Percentiles rank a stretch among this genome's conserved stretches.
phyloP scores from a whole-genome alignment of 2,888 invertebrate species.

The Polietes domitor region DNA sequence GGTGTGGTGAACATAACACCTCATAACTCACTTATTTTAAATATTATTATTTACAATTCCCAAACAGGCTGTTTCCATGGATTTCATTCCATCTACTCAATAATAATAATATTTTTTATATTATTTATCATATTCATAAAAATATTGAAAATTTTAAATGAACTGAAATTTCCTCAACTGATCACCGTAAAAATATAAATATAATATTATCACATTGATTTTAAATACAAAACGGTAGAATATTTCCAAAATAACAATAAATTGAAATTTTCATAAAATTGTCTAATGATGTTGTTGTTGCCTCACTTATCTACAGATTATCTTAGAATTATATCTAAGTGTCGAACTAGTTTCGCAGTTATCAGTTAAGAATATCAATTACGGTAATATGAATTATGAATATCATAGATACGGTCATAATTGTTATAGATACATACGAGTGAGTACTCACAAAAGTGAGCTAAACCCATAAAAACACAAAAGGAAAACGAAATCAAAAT shows the following conservation, averaged over 20 bases:
- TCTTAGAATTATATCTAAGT: conserved; percentile 13
- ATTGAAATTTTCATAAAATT: neutral
- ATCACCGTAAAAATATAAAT: neutral
- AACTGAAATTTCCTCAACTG: neutral
- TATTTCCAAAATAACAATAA: neutral
- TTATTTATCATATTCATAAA: too few relatives aligned
- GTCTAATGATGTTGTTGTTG: neutral
- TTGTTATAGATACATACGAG: conserved; percentile 29
- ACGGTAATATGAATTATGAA: conserved; percentile 57
- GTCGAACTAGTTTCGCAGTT: neutral
- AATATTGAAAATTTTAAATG: too few relatives aligned
- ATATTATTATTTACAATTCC: too few relatives aligned
- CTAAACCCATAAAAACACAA: too few relatives aligned
- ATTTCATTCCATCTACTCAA: too few relatives aligned
- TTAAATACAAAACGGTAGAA: neutral
- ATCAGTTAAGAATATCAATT: conserved; percentile 55
- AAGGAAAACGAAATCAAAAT: conserved; percentile 38
- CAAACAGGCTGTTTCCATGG: too few relatives aligned
- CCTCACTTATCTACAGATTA: conserved; percentile 27
- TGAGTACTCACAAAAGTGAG: conserved; percentile 30
- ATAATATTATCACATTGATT: neutral
- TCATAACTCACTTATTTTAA: too few relatives aligned
- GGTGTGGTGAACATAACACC: too few relatives aligned
- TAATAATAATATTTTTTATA: too few relatives aligned
- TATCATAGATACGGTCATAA: conserved; percentile 47